Conservation (phyloP, 2,888 invertebrate species). For the Tetrapedia diversipes region DNA sequence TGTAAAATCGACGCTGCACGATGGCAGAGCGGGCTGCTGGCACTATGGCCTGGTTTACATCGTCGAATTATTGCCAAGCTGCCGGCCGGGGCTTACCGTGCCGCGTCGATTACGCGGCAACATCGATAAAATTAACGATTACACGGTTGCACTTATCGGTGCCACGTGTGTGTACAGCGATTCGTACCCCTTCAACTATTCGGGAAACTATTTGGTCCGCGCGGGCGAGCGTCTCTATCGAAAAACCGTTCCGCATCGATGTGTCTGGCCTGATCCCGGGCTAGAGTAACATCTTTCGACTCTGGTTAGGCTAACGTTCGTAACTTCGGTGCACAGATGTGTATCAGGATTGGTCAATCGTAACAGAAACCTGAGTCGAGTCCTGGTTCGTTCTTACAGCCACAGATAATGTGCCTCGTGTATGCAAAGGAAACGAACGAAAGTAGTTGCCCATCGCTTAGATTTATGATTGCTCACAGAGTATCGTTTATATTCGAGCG, state of each 20-base stretch:
- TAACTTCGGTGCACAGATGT: no score
- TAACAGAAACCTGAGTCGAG: no score
- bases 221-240: neutral
- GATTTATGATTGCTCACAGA: no score
- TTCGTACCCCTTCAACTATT: conserved; percentile 11
- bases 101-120: conserved; percentile 58
- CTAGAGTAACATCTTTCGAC: no score
- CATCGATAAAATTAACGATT: conserved; percentile 68
- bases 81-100: conserved; percentile 60
- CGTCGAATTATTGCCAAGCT: conserved; percentile 67
- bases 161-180: neutral
- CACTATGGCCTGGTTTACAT: conserved; percentile 60
- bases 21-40: conserved; percentile 46
- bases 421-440: no score
- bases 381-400: no score
- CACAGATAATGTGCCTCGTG: no score
- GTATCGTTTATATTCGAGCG: no score
- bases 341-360: no score
- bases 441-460: no score
- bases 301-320: no score
- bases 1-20: conserved; percentile 59
- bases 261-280: no score
- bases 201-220: conserved; percentile 20
- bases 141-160: conserved; percentile 44
- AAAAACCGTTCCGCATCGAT: conserved; percentile 15